A percentile compares a stretch with the other conserved stretches of the same genome.
These are phyloP conservation scores for Nothocercus nigrocapillus DNA, from an alignment of 2,113 vertebrate species.

Conservation along the genomic window DNA sequence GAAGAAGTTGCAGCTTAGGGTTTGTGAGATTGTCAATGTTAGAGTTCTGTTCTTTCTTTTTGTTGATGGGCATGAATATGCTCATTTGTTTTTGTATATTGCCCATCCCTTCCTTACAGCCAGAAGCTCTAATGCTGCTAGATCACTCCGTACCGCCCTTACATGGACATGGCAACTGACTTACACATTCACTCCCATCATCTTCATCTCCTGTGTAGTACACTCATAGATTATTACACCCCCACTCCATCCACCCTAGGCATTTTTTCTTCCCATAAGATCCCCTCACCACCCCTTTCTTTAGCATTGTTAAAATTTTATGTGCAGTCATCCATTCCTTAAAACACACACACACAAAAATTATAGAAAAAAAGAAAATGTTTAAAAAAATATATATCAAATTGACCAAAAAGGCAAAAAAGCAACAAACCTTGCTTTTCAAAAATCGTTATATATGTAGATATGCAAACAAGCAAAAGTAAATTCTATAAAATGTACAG, in stretches of 20 bases:
- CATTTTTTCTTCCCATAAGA: slow-evolving; percentile 76
- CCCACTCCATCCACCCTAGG: slow-evolving; percentile 69
- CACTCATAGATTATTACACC: slow-evolving; percentile 89
- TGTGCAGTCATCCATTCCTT: slow-evolving; percentile 91
- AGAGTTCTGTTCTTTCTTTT: slow-evolving; percentile 98
- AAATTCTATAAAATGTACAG: slow-evolving; percentile 79
- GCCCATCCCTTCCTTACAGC: slow-evolving; percentile 99
- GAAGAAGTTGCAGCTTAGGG: slow-evolving; percentile 99
- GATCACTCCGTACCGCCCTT: slow-evolving; percentile 99
- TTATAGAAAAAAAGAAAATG: slow-evolving; percentile 83
- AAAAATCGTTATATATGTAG: slow-evolving; percentile 47
- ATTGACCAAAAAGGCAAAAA: slow-evolving; percentile 74
- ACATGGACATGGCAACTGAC: slow-evolving; percentile 99
- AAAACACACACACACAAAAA: slow-evolving; percentile 84
- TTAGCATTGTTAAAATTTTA: slow-evolving; percentile 87
- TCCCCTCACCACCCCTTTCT: slow-evolving; percentile 77
- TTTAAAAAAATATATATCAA: slow-evolving; percentile 87
- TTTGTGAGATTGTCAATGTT: slow-evolving; percentile 99
- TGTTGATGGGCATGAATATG: slow-evolving; percentile 99
- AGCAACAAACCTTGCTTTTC: slow-evolving; percentile 70
- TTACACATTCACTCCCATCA: slow-evolving; percentile 97
- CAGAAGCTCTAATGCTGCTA: slow-evolving; percentile 99
- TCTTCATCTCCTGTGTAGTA: slow-evolving; percentile 97
- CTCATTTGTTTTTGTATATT: slow-evolving; percentile 99
- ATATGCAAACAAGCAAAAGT: slow-evolving; percentile 70